Conservation (phyloP, 2,797 vertebrate species). For the Arrhamphus sclerolepis region DNA sequence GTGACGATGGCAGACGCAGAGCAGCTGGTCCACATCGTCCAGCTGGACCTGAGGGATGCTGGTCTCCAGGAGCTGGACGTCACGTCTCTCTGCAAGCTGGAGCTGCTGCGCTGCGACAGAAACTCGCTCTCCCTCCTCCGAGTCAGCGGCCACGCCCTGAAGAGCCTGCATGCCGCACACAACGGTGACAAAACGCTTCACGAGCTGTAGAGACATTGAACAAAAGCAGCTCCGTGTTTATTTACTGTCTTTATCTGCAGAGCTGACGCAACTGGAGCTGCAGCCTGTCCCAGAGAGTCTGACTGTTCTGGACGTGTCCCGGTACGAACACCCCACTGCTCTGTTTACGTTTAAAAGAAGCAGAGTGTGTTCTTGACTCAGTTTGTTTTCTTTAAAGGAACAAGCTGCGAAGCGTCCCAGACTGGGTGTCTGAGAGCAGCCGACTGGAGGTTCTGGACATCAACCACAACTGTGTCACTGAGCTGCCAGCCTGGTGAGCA, state of each 20-base stretch:
- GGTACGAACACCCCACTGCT: conserved; percentile 78
- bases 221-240: neutral
- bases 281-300: conserved; percentile 88
- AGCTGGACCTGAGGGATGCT: conserved; percentile 92
- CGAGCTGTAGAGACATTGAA: neutral
- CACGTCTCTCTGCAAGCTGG: conserved; percentile 84
- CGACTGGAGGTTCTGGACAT: conserved; percentile 93
- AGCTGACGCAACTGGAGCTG: conserved; percentile 89
- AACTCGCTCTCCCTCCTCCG: conserved; percentile 86
- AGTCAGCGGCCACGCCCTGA: conserved; percentile 87
- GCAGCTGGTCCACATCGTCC: conserved; percentile 88
- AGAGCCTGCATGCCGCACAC: conserved; percentile 87
- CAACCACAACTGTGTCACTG: conserved; percentile 89
- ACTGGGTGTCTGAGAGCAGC: conserved; percentile 91
- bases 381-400: conserved; percentile 82
- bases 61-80: conserved; percentile 88
- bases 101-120: conserved; percentile 94
- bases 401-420: conserved; percentile 85
- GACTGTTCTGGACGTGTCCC: conserved; percentile 91
- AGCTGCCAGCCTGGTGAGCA: conserved; percentile 90
- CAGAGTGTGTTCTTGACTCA: conserved; percentile 17
- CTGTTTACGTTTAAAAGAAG: conserved; percentile 1
- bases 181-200: conserved; percentile 81
- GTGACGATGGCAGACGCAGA: conserved; percentile 80
- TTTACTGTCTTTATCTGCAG: conserved; percentile 65